Conservation (phyloP, 2,113 vertebrate genomes). For the Bolborhynchus lineola region DNA sequence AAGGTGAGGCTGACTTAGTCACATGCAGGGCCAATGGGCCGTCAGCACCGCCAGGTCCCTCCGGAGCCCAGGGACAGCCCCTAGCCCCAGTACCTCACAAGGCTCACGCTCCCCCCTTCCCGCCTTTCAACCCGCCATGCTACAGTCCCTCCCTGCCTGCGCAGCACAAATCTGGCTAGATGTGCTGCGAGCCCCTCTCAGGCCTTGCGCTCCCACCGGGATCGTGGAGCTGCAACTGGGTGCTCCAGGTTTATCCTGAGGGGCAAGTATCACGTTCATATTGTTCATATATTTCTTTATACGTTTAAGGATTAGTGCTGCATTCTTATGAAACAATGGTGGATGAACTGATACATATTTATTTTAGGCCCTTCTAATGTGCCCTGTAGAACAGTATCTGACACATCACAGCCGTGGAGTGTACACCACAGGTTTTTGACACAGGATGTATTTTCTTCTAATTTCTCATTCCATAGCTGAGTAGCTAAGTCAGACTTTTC, state of each 20-base stretch:
- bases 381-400: not conserved
- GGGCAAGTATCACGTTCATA: too few species aligned
- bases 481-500: not conserved
- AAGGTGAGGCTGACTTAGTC: not conserved
- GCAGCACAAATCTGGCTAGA: not conserved
- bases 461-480: not conserved
- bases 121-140: fast-evolving
- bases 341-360: not conserved
- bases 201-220: not conserved
- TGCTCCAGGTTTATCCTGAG: not conserved
- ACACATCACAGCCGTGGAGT: not conserved
- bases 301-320: not conserved
- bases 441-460: not conserved
- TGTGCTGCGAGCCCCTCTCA: not conserved
- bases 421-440: not conserved
- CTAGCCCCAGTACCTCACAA: fast-evolving
- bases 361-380: not conserved
- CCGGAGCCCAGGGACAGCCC: fast-evolving
- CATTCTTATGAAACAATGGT: not conserved
- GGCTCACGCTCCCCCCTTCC: fast-evolving
- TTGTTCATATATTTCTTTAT: too few species aligned
- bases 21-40: fast-evolving
- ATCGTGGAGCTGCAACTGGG: not conserved
- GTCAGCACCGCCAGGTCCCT: fast-evolving
- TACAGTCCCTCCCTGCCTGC: not conserved